These are phyloP conservation scores for Echinarachnius parma DNA, from an alignment of 53 echinoderm and acorn worm species.

Conservation along the genomic window DNA sequence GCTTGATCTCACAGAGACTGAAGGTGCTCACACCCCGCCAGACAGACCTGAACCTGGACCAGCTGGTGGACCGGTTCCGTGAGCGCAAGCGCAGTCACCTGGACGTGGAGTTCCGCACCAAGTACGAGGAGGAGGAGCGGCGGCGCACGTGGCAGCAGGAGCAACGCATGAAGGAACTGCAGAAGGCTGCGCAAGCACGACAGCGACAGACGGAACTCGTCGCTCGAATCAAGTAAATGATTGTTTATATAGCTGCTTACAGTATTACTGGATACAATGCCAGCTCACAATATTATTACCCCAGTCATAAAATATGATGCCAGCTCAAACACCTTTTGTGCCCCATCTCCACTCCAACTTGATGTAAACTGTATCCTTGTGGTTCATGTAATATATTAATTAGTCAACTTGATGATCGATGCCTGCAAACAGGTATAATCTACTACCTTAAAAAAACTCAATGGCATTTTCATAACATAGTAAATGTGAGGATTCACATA, in stretches of 20 bases:
- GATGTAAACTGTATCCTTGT: no score
- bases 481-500: no score
- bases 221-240: constrained; percentile 84
- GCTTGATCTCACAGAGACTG: constrained; percentile 70
- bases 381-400: no score
- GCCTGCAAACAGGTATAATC: no score
- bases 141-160: constrained; percentile 82
- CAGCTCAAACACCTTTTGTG: no score
- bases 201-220: constrained; percentile 88
- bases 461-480: no score
- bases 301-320: no score
- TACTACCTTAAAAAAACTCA: no score
- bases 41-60: constrained; percentile 81
- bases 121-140: constrained; percentile 84
- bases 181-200: constrained; percentile 79
- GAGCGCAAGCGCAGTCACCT: constrained; percentile 86
- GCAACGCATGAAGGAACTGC: constrained; percentile 71
- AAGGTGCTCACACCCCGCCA: constrained; percentile 93
- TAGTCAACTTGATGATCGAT: no score
- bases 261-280: no score
- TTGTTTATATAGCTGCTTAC: not conserved
- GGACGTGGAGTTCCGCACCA: constrained; percentile 86
- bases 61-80: constrained; percentile 90
- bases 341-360: no score
- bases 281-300: no score